Evolutionary conservation across 1,140 invertebrate species (phyloP).

Genomic region (Heliconius hewitsoni): DNA sequence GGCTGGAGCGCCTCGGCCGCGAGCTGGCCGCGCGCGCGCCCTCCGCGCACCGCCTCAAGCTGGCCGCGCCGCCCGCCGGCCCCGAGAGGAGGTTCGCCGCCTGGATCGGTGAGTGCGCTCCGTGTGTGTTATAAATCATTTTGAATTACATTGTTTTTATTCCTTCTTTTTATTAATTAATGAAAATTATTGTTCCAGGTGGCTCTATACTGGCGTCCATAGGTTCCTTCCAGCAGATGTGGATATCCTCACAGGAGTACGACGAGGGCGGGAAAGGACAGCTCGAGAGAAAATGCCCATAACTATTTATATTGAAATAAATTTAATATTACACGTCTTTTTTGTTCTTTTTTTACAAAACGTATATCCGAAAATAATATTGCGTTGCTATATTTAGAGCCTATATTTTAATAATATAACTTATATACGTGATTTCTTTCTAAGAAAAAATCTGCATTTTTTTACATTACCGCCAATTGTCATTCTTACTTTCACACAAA

Average conservation of each 20-base stretch:
- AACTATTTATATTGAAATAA: constrained; percentile 36
- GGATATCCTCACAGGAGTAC: constrained; percentile 98
- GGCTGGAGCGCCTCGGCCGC: constrained; percentile 64
- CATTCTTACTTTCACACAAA: too few species aligned
- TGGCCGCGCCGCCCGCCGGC: constrained; percentile 90
- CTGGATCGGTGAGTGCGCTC: constrained; percentile 90
- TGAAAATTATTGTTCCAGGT: constrained; percentile 52
- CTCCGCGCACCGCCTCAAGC: constrained; percentile 93
- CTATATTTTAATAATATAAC: too few species aligned
- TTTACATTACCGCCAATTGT: too few species aligned
- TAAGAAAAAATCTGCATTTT: too few species aligned
- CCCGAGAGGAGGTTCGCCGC: constrained; percentile 94
- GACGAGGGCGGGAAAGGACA: constrained; percentile 96
- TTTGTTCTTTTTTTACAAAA: background rate
- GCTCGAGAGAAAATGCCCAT: constrained; percentile 96
- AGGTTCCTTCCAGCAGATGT: constrained; percentile 98
- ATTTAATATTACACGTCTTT: background rate
- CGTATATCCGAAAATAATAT: too few species aligned
- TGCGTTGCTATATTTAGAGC: too few species aligned
- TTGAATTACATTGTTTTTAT: too few species aligned
- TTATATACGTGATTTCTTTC: too few species aligned
- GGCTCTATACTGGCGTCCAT: constrained; percentile 97
- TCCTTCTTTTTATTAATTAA: too few species aligned
- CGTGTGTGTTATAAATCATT: too few species aligned
- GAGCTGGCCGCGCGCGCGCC: constrained; percentile 88